Evolutionary conservation across 2,113 vertebrate genomes (phyloP), one percentile per base, ranked within the genome.

Genomic region (Aspidoscelis tigris): DNA sequence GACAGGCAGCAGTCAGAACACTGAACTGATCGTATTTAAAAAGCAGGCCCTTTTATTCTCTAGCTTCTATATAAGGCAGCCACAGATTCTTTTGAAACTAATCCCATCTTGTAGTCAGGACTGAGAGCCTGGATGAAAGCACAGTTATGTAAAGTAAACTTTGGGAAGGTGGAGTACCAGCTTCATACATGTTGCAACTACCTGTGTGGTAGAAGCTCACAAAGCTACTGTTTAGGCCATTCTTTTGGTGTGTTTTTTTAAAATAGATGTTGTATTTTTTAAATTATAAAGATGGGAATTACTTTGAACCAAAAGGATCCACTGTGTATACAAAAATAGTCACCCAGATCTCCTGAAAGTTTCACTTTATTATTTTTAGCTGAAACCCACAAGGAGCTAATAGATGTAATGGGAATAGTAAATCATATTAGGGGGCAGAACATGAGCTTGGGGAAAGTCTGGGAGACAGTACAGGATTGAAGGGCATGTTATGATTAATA

Each of bases 381-480:
- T 76, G 43, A 65, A 65, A 65, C 64, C 21, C 76, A 71, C 8
- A 71, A 71, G 47, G n/a, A 65, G 58, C 24, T 7, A 39, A 14
- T 69, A 50, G n/a, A 77, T 41, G 33, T 39, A 20, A 16, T 2
- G 61, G 3, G 9, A 72, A 20, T 50, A 68, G 20, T n/a, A 69
- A 77, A 2, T 0, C 10, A 14, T 8, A 7, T n/a, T 0, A 18
- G 5, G 0, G 0, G 43, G 22, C 74, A 84, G 71, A 55, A 5
- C 33, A 55, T 55, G 55, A 55, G 8, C 55, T 55, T 55, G 53
- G 53, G 53, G 7, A 55, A 55, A 6, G 7, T 55, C 55, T 55
- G 55, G 55, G 55, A 55, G 10, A 9, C 55, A 12, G 4, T 55
- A 55, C 55, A 61, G 14, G 18, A 14, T 4, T 16, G 11, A 18